Evolutionary conservation across 2,888 invertebrate species (phyloP).

Genomic region (Pterostichus madidus): DNA sequence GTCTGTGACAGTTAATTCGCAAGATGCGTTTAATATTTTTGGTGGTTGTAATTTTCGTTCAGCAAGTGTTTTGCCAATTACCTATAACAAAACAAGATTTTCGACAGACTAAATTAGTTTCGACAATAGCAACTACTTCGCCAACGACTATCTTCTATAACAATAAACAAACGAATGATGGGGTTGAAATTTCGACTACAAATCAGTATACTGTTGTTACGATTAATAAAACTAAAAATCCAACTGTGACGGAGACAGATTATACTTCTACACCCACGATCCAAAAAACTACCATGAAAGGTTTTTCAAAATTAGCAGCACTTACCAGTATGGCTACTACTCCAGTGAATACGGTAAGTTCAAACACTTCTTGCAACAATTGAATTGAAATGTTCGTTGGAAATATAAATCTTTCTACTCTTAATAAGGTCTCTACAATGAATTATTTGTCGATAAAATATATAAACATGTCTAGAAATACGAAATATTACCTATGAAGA

Average conservation of each 20-base stretch:
- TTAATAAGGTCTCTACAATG: too few relatives aligned
- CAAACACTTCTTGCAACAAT: neutral
- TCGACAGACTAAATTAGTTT: constrained; percentile 29
- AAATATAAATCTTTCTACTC: too few relatives aligned
- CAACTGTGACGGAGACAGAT: constrained; percentile 28
- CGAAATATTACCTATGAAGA: too few relatives aligned
- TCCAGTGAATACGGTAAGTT: constrained; percentile 35
- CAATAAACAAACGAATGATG: constrained; percentile 28
- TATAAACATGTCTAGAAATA: neutral
- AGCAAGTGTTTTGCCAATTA: constrained; percentile 6
- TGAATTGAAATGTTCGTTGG: neutral
- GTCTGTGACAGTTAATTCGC: constrained; percentile 16
- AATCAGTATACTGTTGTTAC: constrained; percentile 46
- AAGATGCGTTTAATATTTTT: constrained; percentile 44
- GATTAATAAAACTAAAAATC: constrained; percentile 37
- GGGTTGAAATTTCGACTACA: constrained; percentile 14
- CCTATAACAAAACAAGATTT: constrained; percentile 22
- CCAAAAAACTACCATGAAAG: constrained; percentile 21
- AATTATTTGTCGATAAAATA: too few relatives aligned
- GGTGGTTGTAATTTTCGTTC: constrained; percentile 26
- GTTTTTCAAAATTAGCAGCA: constrained; percentile 22
- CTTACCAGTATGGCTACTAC: constrained; percentile 27
- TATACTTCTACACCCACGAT: constrained; percentile 14
- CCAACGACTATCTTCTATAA: constrained; percentile 21
- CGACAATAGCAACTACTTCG: constrained; percentile 38